Base-by-base conservation (phyloP, 2,113 vertebrate species). In the Oostethus manadensis region DNA sequence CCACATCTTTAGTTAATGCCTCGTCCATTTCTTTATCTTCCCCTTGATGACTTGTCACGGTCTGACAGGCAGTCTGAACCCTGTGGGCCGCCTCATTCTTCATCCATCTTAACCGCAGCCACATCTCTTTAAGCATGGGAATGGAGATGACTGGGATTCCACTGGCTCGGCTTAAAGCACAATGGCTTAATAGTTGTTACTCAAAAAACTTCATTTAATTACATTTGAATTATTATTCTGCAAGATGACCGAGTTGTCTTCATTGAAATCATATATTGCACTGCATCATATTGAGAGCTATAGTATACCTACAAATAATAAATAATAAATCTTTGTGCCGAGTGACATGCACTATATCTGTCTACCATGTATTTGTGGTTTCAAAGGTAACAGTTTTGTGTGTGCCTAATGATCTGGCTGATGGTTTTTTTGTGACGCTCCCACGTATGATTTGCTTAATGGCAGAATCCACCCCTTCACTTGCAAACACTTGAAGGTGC, bases 21-120 rank as follows among this genome's bases (percentile, higher is more conserved):
- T 71, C 38, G 50, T 64, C 57, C 50, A 26, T 56, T 67, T 68
- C 68, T 84, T 81, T 65, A 77, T 79, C 64, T 73, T 58, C 40
- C 60, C 65, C 72, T 6, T 0, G 66, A 76, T 61, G 51, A 65
- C 57, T 68, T 80, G 77, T 79, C 73, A 78, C 62, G 64, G 71
- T 79, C 70, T 86, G 81, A 78, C 62, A 77, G 55, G 54, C 72
- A 53, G 76, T 73, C 78, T 80, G 71, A 70, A 69, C 68, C 71
- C 70, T 20, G 56, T 74, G 80, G 71, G 61, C 22, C 3, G 66
- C 59, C 46, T 76, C 56, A 76, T 63, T 77, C 65, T 64, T 77
- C 50, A 17, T 51, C 29, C 73, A 46, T 71, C 74, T 62, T 71
- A 66, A 66, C 69, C 62, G 60, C n/a, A 53, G 57, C 63, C 58